Evolutionary conservation across 2,888 invertebrate species (phyloP).

Genomic region (Acleris sparsana): DNA sequence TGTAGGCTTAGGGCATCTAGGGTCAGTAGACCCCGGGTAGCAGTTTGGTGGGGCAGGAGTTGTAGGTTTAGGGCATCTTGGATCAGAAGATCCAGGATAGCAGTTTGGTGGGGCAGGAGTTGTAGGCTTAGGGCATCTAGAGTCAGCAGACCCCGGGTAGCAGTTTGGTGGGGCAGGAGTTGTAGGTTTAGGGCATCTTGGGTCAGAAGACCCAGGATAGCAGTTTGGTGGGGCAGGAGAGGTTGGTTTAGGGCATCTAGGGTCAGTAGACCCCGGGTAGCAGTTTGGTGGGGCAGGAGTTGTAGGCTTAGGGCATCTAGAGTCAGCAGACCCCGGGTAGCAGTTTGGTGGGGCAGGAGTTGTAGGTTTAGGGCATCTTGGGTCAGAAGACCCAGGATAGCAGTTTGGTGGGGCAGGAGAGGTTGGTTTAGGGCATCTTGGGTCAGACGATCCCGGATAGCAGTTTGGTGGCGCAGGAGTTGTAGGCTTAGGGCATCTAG

Average conservation of each 20-base stretch:
- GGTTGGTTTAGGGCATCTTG: slow-evolving; percentile 50
- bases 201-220: slow-evolving; percentile 46
- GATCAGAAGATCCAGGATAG: slow-evolving; percentile 42
- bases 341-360: slow-evolving; percentile 43
- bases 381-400: slow-evolving; percentile 52
- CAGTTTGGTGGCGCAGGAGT: slow-evolving; percentile 38
- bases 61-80: slow-evolving; percentile 50
- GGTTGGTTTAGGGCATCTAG: slow-evolving; percentile 42
- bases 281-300: slow-evolving; percentile 45
- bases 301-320: slow-evolving; percentile 47
- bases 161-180: slow-evolving; percentile 44
- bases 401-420: slow-evolving; percentile 44
- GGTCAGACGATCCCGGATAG: too few relatives aligned
- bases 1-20: slow-evolving; percentile 53
- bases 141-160: slow-evolving; percentile 51
- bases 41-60: slow-evolving; percentile 44
- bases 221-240: slow-evolving; percentile 37
- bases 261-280: slow-evolving; percentile 45
- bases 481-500: slow-evolving; percentile 47
- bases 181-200: slow-evolving; percentile 50
- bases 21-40: slow-evolving; percentile 52
- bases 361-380: slow-evolving; percentile 53
- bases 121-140: slow-evolving; percentile 53
- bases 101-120: slow-evolving; percentile 45
- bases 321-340: slow-evolving; percentile 40